A percentile compares a stretch with the other conserved stretches of the same genome.
These are phyloP conservation scores for Labia minor DNA, from an alignment of 2,888 invertebrate genomes.

Conservation along the genomic window DNA sequence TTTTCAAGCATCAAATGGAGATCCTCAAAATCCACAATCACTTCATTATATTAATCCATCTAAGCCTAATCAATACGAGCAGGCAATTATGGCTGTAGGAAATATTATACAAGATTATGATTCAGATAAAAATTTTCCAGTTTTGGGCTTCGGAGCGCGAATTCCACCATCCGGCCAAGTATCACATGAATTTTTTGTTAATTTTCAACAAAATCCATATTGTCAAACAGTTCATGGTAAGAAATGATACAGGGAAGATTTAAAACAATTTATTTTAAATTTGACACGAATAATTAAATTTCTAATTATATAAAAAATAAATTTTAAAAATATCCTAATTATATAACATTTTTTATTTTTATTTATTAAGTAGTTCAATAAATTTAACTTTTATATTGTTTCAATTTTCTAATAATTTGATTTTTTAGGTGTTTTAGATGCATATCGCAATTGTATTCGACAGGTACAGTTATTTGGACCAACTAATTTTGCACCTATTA, in stretches of 20 bases:
- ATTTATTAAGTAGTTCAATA: not conserved
- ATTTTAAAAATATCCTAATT: no score
- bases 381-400: no score
- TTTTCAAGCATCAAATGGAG: slow-evolving; percentile 37
- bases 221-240: slow-evolving; percentile 36
- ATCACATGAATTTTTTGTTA: slow-evolving; percentile 37
- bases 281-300: no score
- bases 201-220: slow-evolving; percentile 42
- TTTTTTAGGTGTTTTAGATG: slow-evolving; percentile 38
- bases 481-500: slow-evolving; percentile 48
- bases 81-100: slow-evolving; percentile 35
- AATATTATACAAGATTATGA: slow-evolving; percentile 40
- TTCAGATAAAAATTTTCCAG: slow-evolving; percentile 40
- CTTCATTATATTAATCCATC: slow-evolving; percentile 36
- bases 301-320: slow-evolving; percentile 8
- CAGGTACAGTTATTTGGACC: slow-evolving; percentile 45
- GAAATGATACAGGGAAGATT: no score
- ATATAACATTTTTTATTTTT: no score
- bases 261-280: not conserved
- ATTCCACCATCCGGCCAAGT: slow-evolving; percentile 34
- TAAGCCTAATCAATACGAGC: slow-evolving; percentile 31
- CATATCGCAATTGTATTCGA: slow-evolving; percentile 40
- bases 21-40: slow-evolving; percentile 33
- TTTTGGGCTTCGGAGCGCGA: slow-evolving; percentile 38
- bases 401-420: not conserved